Conservation (phyloP, 2,113 vertebrate species). For the Apus apus region DNA sequence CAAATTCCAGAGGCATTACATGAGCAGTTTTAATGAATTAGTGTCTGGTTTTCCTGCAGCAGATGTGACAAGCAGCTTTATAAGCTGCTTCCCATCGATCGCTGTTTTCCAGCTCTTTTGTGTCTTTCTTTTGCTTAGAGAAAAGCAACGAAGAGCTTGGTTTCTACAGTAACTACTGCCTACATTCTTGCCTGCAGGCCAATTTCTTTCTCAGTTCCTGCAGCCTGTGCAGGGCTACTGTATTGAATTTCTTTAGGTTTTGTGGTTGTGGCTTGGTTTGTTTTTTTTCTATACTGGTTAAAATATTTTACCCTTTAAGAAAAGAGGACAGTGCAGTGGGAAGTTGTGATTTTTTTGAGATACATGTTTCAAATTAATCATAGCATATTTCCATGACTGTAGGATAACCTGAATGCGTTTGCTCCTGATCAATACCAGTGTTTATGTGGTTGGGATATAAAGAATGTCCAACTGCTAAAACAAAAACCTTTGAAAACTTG, state of each 20-base stretch:
- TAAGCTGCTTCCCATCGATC: conserved; percentile 75
- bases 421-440: background rate
- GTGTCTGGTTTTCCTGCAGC: conserved; percentile 76
- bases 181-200: conserved; percentile 71
- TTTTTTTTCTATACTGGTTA: background rate
- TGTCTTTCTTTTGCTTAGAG: conserved; percentile 72
- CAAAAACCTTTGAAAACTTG: background rate
- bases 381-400: background rate
- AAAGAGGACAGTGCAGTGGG: background rate
- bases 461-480: background rate
- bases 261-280: background rate
- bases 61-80: conserved; percentile 78
- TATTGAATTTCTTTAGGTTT: conserved; percentile 55
- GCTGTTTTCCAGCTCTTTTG: conserved; percentile 74
- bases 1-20: conserved; percentile 81
- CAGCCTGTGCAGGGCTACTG: conserved; percentile 54
- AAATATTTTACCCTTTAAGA: conserved; percentile 21
- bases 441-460: background rate
- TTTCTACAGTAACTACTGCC: conserved; percentile 79
- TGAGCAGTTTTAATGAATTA: conserved; percentile 78
- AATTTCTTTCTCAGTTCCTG: conserved; percentile 54
- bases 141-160: conserved; percentile 70
- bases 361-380: background rate
- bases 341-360: background rate
- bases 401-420: background rate